Evolutionary conservation across 2,113 vertebrate genomes (phyloP).

Genomic region (Daboia siamensis): DNA sequence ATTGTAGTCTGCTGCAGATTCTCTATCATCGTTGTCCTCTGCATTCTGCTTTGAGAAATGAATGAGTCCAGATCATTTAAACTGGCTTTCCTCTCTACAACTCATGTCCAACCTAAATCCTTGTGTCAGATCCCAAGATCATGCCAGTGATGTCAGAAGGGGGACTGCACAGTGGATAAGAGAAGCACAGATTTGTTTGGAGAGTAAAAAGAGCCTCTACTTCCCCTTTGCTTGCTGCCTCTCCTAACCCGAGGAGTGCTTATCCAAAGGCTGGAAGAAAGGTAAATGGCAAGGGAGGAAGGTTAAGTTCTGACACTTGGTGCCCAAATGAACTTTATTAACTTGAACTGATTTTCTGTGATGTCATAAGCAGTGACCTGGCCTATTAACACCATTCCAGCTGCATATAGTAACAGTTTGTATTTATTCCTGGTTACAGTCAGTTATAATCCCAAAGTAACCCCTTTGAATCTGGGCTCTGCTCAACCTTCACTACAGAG

Average conservation of each 20-base stretch:
- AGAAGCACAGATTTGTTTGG: neutral
- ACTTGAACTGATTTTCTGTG: neutral
- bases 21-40: neutral
- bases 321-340: neutral
- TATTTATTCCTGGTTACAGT: neutral
- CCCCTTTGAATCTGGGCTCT: constrained; percentile 10
- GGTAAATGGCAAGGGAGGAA: neutral
- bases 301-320: neutral
- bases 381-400: neutral
- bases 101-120: neutral
- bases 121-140: neutral
- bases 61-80: neutral
- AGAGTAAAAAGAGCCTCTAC: neutral
- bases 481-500: neutral
- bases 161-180: neutral
- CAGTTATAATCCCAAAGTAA: neutral
- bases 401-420: neutral
- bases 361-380: neutral
- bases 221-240: neutral
- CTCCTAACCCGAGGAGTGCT: neutral
- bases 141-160: neutral
- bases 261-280: neutral
- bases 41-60: neutral
- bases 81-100: neutral
- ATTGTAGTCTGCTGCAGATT: neutral